A percentile compares a stretch with the other conserved stretches of the same genome.
These are phyloP conservation scores for Xiphorhynchus elegans DNA, from an alignment of 2,113 vertebrate species.

Conservation along the genomic window DNA sequence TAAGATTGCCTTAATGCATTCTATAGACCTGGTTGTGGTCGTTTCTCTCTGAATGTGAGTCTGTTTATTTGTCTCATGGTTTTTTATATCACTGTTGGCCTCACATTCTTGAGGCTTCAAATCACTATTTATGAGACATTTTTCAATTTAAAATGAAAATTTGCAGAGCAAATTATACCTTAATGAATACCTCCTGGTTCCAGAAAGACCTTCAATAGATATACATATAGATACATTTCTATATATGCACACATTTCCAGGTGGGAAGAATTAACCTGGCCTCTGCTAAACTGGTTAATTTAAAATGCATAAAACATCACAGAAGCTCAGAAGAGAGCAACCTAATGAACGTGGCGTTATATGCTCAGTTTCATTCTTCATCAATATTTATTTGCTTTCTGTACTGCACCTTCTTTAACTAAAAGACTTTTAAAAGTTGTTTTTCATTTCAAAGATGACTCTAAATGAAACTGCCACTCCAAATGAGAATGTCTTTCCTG, in stretches of 20 bases:
- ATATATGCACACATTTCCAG: not conserved
- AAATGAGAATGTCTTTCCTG: not conserved
- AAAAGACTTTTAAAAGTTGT: not conserved
- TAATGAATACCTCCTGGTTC: not conserved
- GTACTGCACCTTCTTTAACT: not conserved
- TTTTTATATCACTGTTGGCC: not conserved
- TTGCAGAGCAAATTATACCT: not conserved
- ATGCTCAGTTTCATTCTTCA: not conserved
- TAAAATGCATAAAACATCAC: constrained; percentile 20
- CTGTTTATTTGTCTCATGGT: not conserved
- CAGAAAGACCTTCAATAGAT: not conserved
- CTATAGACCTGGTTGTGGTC: not conserved
- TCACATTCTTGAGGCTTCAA: not conserved
- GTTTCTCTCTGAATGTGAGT: not conserved
- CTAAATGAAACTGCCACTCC: not conserved
- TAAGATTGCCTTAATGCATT: not conserved
- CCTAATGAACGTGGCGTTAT: not conserved
- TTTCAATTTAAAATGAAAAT: constrained; percentile 44
- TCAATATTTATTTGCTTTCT: constrained; percentile 54
- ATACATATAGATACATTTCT: not conserved
- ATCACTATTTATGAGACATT: not conserved
- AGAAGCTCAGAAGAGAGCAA: not conserved
- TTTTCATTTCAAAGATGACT: not conserved
- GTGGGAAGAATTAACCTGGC: constrained; percentile 14
- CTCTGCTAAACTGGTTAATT: constrained; percentile 3